phyloP scores from a whole-genome alignment of 2,797 vertebrate genomes.

The Myotis myotis region DNA sequence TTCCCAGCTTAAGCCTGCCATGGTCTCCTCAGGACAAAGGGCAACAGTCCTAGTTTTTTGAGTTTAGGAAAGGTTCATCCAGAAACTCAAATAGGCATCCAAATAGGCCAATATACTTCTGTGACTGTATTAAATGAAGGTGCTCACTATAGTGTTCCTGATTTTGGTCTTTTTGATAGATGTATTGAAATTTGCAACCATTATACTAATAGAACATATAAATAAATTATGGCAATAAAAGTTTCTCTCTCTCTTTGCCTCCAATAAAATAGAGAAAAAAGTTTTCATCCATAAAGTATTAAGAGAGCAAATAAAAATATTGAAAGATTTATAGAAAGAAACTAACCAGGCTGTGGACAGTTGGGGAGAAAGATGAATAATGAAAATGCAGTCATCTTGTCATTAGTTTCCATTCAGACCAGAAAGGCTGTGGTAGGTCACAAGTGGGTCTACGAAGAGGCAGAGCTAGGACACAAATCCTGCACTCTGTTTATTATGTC shows the following conservation, averaged over 20 bases:
- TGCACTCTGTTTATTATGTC: background rate
- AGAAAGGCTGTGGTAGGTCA: background rate
- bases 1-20: background rate
- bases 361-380: background rate
- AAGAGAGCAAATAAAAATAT: conserved; percentile 7
- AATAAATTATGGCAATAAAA: background rate
- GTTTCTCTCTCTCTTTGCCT: background rate
- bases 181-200: background rate
- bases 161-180: background rate
- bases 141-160: background rate
- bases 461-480: background rate
- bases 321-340: conserved; percentile 5
- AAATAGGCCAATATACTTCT: background rate
- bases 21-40: background rate
- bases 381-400: background rate
- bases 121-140: background rate
- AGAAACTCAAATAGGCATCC: background rate
- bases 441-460: background rate
- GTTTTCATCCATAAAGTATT: background rate
- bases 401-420: background rate
- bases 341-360: background rate
- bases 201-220: background rate
- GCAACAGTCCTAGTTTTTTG: background rate
- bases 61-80: background rate
- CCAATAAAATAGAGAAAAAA: background rate